A percentile compares a stretch with the other conserved stretches of the same genome.
phyloP scores from a whole-genome alignment of 2,113 vertebrate genomes.

The Megalops atlanticus region DNA sequence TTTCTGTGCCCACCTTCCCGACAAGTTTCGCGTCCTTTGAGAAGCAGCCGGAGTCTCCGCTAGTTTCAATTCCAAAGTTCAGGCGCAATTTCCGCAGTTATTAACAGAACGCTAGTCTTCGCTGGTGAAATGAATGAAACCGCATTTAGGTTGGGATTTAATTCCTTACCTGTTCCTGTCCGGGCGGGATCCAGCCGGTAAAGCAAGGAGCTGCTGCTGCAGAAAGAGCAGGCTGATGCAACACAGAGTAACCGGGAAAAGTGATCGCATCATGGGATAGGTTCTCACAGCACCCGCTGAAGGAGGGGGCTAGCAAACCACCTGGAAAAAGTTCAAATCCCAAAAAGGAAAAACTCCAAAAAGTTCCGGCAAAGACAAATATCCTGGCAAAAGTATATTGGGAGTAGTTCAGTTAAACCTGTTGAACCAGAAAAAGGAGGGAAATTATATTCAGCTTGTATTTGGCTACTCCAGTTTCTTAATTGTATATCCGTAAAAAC shows the following conservation, averaged over 20 bases:
- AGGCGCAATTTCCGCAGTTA: not conserved
- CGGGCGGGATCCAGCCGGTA: slow-evolving; percentile 46
- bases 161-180: slow-evolving; percentile 59
- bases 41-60: not conserved
- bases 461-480: not conserved
- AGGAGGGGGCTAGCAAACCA: slow-evolving; percentile 43
- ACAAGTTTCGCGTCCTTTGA: not conserved
- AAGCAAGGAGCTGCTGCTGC: slow-evolving; percentile 57
- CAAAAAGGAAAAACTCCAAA: slow-evolving; percentile 3
- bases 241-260: slow-evolving; percentile 64
- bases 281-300: slow-evolving; percentile 40
- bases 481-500: not conserved
- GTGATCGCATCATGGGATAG: slow-evolving; percentile 62
- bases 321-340: slow-evolving; percentile 38
- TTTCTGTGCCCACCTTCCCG: not conserved
- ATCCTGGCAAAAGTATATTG: slow-evolving; percentile 27
- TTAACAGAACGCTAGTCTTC: not conserved
- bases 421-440: not conserved
- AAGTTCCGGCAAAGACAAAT: slow-evolving; percentile 10
- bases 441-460: not conserved
- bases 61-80: not conserved
- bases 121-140: not conserved
- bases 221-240: slow-evolving; percentile 75
- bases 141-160: not conserved
- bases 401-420: slow-evolving; percentile 13